Evolutionary conservation across 2,797 vertebrate species (phyloP), one percentile per base, ranked within the genome.

Genomic region (Okamejei kenojei): DNA sequence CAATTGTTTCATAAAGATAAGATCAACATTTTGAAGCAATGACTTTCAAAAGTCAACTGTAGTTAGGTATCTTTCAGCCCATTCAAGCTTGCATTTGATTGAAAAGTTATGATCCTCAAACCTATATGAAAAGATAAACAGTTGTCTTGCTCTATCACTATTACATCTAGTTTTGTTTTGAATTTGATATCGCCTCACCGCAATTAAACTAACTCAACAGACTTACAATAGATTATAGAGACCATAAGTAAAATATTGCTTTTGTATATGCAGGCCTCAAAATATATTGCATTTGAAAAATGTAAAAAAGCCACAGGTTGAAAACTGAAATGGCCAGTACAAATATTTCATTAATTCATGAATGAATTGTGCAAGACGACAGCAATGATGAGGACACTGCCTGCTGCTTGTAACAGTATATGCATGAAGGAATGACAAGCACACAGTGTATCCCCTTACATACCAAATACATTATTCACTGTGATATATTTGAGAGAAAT

Each of bases 401-500:
- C 93, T 93, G 74, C 26, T 77, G 82, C 88, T 84, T 95, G 94
- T 65, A 94, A 95, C 11, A 76, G 93, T 91, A 94, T 93, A 94
- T 95, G 11, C 0, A 94, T 94, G 93, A 65, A 95, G 95, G 93
- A 95, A 95, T 94, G 65, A 76, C 93, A 92, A 94, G 86, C 93
- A 93, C 93, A 88, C 81, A 38, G 73, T 94, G 92, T 21, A 94
- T 94, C 94, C 93, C 93, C 94, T 93, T 93, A 94, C 93, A 91
- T 94, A 94, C 95, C 95, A 94, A 45, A 21, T 94, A 93, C 94
- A 94, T 95, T 96, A 94, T 94, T 95, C 95, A 95, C 94, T 93
- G 94, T 93, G 93, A 94, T 94, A 93, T 94, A 95, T 94, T 94
- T 95, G 95, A 95, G 94, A 93, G 65, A 94, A 94, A 94, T 94